Percentiles rank a stretch among this genome's conserved stretches.
phyloP scores from a whole-genome alignment of 2,888 invertebrate species.

The Encarsia formosa region DNA sequence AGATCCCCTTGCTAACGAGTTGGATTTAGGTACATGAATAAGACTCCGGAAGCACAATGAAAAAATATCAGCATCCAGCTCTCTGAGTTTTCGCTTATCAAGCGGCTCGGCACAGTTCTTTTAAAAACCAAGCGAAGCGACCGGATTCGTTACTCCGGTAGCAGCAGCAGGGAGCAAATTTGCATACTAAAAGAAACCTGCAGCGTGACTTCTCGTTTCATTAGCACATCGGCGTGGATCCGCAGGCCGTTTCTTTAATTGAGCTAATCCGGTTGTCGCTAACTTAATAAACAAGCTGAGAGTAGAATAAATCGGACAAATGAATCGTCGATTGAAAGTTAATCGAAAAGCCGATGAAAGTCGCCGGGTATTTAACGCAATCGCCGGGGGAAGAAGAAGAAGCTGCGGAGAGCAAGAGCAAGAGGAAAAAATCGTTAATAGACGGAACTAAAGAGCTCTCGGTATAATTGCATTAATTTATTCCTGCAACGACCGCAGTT shows the following conservation, averaged over 20 bases:
- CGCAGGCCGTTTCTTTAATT: conserved; percentile 30
- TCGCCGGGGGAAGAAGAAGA: background rate
- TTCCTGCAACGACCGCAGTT: conserved; percentile 32
- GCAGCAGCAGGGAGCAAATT: conserved; percentile 35
- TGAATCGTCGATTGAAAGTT: conserved; percentile 38
- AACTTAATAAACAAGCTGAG: conserved; percentile 14
- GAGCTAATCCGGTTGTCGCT: conserved; percentile 28
- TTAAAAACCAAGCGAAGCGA: too few species aligned
- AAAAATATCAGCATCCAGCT: too few species aligned
- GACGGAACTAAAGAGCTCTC: conserved; percentile 16
- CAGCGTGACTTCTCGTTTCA: too few species aligned
- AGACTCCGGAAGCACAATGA: too few species aligned
- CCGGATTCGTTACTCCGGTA: too few species aligned
- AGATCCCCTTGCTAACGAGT: too few species aligned
- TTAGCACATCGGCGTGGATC: conserved; percentile 1
- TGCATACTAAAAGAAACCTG: conserved; percentile 43
- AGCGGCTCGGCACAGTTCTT: too few species aligned
- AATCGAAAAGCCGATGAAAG: conserved; percentile 31
- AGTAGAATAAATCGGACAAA: conserved; percentile 7
- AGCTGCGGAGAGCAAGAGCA: too few species aligned
- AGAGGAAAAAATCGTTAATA: conserved; percentile 11
- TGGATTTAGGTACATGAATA: too few species aligned
- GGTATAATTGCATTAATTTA: conserved; percentile 44
- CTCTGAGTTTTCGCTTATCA: too few species aligned
- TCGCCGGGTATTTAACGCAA: conserved; percentile 8